A percentile compares a stretch with the other conserved stretches of the same genome.
phyloP scores from a whole-genome alignment of 2,113 vertebrate species.

The Phaetusa simplex region DNA sequence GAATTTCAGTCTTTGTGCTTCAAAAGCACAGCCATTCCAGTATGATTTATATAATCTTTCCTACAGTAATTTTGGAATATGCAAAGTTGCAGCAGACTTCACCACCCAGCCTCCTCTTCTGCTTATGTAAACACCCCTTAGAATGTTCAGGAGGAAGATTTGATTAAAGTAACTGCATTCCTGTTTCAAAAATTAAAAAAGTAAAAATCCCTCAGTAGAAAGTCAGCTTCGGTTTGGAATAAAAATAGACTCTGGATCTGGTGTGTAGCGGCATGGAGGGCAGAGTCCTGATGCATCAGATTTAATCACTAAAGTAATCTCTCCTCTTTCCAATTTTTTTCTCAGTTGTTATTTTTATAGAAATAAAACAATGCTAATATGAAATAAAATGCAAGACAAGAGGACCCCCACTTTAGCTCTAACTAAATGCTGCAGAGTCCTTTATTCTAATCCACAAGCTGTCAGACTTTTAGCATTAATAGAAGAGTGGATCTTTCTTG shows the following conservation, averaged over 20 bases:
- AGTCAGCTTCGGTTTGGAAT: neutral
- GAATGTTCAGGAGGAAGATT: neutral
- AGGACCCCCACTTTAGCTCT: slow-evolving; percentile 6
- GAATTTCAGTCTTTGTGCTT: neutral
- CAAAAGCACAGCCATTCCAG: neutral
- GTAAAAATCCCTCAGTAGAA: neutral
- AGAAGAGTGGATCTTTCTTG: slow-evolving; percentile 63
- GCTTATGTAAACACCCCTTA: neutral
- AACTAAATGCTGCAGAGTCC: neutral
- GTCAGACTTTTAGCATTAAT: slow-evolving; percentile 40
- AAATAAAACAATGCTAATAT: neutral
- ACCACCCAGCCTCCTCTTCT: neutral
- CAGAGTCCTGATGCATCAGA: neutral
- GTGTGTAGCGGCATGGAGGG: neutral
- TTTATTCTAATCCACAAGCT: slow-evolving; percentile 38
- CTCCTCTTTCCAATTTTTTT: slow-evolving; percentile 13
- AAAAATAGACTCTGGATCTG: neutral
- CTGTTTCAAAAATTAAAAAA: neutral
- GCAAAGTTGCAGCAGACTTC: neutral
- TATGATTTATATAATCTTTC: neutral
- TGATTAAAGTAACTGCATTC: neutral
- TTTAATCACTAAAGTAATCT: neutral
- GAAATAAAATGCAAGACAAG: slow-evolving; percentile 5
- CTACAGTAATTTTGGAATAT: neutral
- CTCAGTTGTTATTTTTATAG: slow-evolving; percentile 22